Base-by-base conservation (phyloP, 2,113 vertebrate genomes). In the Melanostigma gelatinosum region DNA sequence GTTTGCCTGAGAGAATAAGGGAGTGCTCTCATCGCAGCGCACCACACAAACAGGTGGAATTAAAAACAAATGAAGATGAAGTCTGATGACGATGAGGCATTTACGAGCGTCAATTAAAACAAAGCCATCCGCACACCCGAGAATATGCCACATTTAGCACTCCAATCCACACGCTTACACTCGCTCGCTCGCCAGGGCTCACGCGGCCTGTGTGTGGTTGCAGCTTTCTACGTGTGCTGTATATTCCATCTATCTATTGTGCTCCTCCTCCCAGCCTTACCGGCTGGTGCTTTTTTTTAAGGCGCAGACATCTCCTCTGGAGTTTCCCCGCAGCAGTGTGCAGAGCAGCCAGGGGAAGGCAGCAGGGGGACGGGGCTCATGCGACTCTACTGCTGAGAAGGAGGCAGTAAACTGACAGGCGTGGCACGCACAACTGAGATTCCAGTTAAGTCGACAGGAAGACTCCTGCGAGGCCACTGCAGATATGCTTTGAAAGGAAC, bases 381-480 rank as follows among this genome's bases (percentile, higher is more conserved):
- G 82, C 78, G 87, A 85, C 82, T 87, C 73, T 68, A 74, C 72
- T 80, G 85, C 82, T 75, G 86, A 80, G 57, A 83, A 84, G 62
- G 72, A 81, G 84, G 77, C 58, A 80, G 64, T 68, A 82, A 84
- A 76, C 85, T 87, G 88, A 88, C 90, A 90, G 83, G 80, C 85
- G 1, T 83, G 81, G 81, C 84, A 72, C 22, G 71, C 76, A 82
- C 75, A 38, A 67, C 76, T 75, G 87, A 85, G 91, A 87, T 77
- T 79, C 78, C 74, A 67, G 85, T 86, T 90, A 88, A 92, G 89
- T 74, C 54, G 86, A 90, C 89, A 89, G 84, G 89, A 89, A 83
- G 86, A 86, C 73, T 89, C 88, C 83, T 80, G 85, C 16, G 84
- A 90, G 83, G 82, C 72, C 60, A 6, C 70, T 66, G 75, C 79